phyloP scores from a whole-genome alignment of 2,113 vertebrate species.

The Regulus satrapa region DNA sequence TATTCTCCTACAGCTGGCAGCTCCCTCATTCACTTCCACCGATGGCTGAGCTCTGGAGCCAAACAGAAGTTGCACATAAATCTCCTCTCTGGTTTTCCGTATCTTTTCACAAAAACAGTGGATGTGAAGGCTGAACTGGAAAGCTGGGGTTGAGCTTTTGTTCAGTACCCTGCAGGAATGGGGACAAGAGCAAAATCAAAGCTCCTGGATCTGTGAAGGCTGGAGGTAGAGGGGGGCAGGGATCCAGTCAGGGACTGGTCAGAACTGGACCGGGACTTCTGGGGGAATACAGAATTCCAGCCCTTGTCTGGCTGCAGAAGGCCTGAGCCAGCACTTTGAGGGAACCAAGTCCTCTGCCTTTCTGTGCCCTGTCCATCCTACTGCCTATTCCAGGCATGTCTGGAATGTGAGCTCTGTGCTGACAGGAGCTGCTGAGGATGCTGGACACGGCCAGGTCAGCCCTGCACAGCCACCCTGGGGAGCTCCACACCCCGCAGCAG shows the following conservation, averaged over 20 bases:
- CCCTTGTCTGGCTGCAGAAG: rapidly evolving
- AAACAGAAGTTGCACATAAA: neutral
- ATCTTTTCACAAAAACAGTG: neutral
- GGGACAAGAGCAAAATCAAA: neutral
- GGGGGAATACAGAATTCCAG: neutral
- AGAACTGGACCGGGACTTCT: neutral
- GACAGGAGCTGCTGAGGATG: neutral
- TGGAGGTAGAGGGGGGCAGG: neutral
- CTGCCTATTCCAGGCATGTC: rapidly evolving
- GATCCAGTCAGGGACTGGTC: neutral
- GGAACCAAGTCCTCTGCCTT: neutral
- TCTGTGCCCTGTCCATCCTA: neutral
- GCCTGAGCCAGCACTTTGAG: neutral
- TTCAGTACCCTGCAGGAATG: neutral
- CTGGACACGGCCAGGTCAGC: rapidly evolving
- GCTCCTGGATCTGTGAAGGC: neutral
- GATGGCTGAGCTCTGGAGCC: neutral
- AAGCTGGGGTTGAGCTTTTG: neutral
- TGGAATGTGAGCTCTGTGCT: neutral
- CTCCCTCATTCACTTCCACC: neutral
- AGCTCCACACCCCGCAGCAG: rapidly evolving
- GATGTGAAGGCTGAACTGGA: neutral
- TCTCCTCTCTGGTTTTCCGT: neutral
- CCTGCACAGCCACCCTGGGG: rapidly evolving
- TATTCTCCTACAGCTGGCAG: neutral